These are phyloP conservation scores for Hesperophylax magnus DNA, from an alignment of 1,140 invertebrate species.

Conservation along the genomic window DNA sequence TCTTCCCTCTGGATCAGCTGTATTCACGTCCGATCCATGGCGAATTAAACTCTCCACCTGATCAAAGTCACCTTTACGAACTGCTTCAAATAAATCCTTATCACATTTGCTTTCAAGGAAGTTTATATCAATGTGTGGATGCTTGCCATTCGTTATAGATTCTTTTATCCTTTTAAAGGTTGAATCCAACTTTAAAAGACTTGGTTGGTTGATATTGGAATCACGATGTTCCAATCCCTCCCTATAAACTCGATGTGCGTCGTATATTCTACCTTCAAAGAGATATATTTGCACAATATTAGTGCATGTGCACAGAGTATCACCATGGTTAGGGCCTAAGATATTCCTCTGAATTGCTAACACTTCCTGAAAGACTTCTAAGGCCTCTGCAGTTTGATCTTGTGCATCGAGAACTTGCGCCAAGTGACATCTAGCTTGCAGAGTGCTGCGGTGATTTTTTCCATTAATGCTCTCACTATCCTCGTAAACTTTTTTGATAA, in stretches of 20 bases:
- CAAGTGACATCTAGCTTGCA: background rate
- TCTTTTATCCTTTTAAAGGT: background rate
- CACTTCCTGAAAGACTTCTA: background rate
- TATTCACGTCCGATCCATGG: slow-evolving; percentile 12
- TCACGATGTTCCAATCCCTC: background rate
- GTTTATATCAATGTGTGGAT: background rate
- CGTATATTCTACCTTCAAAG: background rate
- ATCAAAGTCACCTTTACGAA: background rate
- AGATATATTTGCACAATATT: background rate
- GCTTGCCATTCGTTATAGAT: background rate
- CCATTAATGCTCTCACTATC: background rate
- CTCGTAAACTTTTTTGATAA: background rate
- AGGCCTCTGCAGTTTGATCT: background rate
- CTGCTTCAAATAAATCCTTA: background rate
- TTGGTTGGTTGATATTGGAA: background rate
- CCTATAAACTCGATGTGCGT: background rate
- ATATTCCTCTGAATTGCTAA: background rate
- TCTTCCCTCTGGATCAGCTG: background rate
- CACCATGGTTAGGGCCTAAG: background rate
- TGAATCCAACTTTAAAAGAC: background rate
- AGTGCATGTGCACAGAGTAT: background rate
- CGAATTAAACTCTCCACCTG: background rate
- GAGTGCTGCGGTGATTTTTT: background rate
- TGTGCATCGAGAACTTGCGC: background rate
- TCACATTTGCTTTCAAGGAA: background rate